Evolutionary conservation across 2,888 invertebrate species (phyloP), one percentile per base, ranked within the genome.

Genomic region (Tinea pellionella): DNA sequence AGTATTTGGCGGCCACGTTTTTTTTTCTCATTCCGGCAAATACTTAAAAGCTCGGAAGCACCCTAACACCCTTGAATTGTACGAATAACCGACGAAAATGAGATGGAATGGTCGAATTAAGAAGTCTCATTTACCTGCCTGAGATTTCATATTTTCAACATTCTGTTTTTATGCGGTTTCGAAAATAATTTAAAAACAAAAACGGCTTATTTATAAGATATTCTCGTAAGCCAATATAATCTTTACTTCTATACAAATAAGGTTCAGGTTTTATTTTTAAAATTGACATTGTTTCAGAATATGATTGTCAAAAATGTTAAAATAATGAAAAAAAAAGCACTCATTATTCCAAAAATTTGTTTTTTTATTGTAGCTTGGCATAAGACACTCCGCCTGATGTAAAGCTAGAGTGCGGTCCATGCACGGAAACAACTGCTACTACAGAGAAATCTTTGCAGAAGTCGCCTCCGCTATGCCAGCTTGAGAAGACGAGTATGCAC

Each of bases 111-210:
- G 47, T 13, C 47, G 47, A 47, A 53, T 53, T 53, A 53, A 53
- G 24, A 53, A 47, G 53, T 24, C 53, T 53, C 53, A 53, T 53
- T 53, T 53, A 53, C 53, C 53, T 53, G 53, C 47, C 47, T 15
- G 47, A 47, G 47, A 47, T 47, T 47, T 47, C 47, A 9, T 9
- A 47, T 47, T 47, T 47, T 9, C 47, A n/a, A 47, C 16, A n/a
- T 47, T 47, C 13, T 47, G 47, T 16, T 47, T 47, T 47, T 15
- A 16, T 47, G 47, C 47, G 47, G 47, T 47, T 2, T 9, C 37
- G 47, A 47, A 15, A 47, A 15, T 2, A 2, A 9, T 37, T 37
- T 37, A 2, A 37, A 37, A 37, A 9, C n/a, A 37, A 37, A 2
- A 37, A 37, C 37, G 37, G 9, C 37, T 37, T 37, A 37, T 12